These are phyloP conservation scores for Burhinus oedicnemus DNA, from an alignment of 2,113 vertebrate genomes.

Conservation along the genomic window DNA sequence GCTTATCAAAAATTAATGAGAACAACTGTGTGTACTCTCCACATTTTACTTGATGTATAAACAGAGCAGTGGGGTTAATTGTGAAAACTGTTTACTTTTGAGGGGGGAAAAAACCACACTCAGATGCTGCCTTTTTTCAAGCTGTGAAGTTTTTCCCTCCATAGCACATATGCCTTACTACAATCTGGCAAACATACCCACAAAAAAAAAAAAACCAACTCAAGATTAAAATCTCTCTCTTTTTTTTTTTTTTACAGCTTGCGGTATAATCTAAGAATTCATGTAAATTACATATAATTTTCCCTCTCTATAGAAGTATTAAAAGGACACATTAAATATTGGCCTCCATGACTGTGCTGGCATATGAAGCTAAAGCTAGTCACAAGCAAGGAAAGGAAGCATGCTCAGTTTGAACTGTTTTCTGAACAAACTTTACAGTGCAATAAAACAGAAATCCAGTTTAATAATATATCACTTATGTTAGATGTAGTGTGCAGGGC, in stretches of 20 bases:
- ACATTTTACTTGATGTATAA: slow-evolving; percentile 60
- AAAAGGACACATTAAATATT: not conserved
- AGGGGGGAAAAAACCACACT: not conserved
- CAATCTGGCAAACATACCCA: not conserved
- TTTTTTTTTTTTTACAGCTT: not conserved
- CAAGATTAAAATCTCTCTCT: not conserved
- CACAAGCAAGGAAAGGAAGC: not conserved
- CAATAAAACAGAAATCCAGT: not conserved
- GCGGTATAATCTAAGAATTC: not conserved
- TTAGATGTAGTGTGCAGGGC: not conserved
- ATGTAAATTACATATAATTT: not conserved
- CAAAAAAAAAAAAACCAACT: not conserved
- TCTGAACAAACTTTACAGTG: not conserved
- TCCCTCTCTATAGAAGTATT: not conserved
- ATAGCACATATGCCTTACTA: slow-evolving; percentile 16
- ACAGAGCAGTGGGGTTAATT: slow-evolving; percentile 69
- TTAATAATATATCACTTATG: slow-evolving; percentile 4
- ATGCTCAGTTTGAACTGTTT: not conserved
- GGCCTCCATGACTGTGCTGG: not conserved
- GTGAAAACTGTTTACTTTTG: slow-evolving; percentile 57
- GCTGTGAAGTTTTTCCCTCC: slow-evolving; percentile 35
- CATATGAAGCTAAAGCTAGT: not conserved
- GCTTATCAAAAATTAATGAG: slow-evolving; percentile 74
- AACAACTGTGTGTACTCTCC: slow-evolving; percentile 69
- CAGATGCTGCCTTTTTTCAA: slow-evolving; percentile 41